Base-by-base conservation (phyloP, 2,888 invertebrate species). In the Ophion costatus region DNA sequence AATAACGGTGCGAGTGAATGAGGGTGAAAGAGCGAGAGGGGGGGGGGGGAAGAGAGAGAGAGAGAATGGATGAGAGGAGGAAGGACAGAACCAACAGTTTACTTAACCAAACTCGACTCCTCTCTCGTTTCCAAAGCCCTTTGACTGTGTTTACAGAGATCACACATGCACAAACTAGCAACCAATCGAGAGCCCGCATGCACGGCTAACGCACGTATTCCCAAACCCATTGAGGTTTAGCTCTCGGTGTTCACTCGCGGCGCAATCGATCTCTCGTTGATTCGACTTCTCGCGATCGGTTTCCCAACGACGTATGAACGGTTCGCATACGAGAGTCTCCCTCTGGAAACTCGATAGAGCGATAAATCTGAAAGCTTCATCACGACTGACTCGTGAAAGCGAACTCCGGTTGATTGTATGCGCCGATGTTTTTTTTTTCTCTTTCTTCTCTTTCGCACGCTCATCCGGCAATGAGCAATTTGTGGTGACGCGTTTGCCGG, bases 101-200 rank as follows among this genome's bases (percentile, higher is more conserved):
- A 77, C 83, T 83, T 70, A 75, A 85, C 74, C 80, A 74, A 77
- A 81, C 80, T 83, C 45, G 73, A 78, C 80, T 83, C 57, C 20
- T 64, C 51, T 79, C 82, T 82, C 75, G 75, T 73, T 75, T 77
- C 45, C 73, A 77, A 77, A 64, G 73, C 69, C 66, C 71, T 51
- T 33, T 24, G 51, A 64, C 51, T 29, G 42, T 29, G 73, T 73
- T 80, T 77, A n/a, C 80, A 61, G 70, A 80, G 75, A 80, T 80
- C 79, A 51, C 59, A 76, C 61, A 63, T 56, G 42, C 66, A 71
- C 82, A 73, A 82, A 77, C 85, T 79, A 73, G 38, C 79, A 64
- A 67, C 67, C 71, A 73, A 80, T 80, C 71, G 57, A 71, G 67
- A 57, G 29, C 67, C 38, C 9, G n/a, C 17, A 24, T 22, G 17